A percentile compares a stretch with the other conserved stretches of the same genome.
phyloP scores from a whole-genome alignment of 2,888 invertebrate species.

The Lingula anatina region DNA sequence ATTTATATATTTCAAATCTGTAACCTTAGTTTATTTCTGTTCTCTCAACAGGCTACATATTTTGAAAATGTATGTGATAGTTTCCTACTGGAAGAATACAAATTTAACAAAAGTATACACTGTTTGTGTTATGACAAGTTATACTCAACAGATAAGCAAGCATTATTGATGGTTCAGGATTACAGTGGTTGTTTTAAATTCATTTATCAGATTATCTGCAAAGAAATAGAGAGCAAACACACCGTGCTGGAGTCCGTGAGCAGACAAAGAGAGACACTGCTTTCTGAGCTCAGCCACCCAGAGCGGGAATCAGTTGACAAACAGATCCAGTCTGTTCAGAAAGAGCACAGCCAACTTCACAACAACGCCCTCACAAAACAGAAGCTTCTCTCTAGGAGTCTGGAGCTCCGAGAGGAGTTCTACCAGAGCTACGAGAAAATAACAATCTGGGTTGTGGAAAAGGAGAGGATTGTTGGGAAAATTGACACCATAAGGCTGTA shows the following conservation, averaged over 20 bases:
- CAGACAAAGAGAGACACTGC: constrained; percentile 24
- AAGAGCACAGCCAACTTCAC: constrained; percentile 71
- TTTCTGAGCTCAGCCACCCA: constrained; percentile 64
- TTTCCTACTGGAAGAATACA: too few species aligned
- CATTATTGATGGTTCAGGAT: too few species aligned
- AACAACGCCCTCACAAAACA: constrained; percentile 53
- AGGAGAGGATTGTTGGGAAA: constrained; percentile 20
- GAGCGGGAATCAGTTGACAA: constrained; percentile 77
- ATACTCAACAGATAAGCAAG: too few species aligned
- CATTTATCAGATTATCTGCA: too few species aligned
- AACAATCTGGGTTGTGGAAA: constrained; percentile 73
- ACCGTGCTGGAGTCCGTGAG: constrained; percentile 67
- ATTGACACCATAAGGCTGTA: constrained; percentile 56
- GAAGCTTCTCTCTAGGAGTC: constrained; percentile 63
- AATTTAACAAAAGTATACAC: too few species aligned
- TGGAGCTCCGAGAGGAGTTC: constrained; percentile 68
- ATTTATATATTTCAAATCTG: too few species aligned
- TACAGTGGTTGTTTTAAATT: too few species aligned
- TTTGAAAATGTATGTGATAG: too few species aligned
- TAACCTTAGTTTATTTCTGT: too few species aligned
- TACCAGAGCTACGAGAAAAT: constrained; percentile 75
- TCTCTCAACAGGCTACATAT: too few species aligned
- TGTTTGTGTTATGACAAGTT: too few species aligned
- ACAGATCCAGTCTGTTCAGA: constrained; percentile 66
- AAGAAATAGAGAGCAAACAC: constrained; percentile 81